Evolutionary conservation across 2,797 vertebrate species (phyloP), one percentile per base, ranked within the genome.

Genomic region (Gadopsis bispinosus): DNA sequence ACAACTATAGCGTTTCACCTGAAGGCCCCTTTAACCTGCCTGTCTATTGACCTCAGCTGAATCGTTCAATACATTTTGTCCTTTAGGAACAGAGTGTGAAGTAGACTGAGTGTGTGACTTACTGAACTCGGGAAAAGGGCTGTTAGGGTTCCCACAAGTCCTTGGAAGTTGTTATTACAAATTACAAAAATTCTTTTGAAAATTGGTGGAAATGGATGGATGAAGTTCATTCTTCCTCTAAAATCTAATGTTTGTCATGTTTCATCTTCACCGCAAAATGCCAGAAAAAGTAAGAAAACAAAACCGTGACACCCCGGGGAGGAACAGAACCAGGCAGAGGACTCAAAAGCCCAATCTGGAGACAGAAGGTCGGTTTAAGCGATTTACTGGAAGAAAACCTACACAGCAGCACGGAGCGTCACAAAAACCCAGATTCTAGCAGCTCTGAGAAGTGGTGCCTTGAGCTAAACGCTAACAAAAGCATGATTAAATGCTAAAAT

Each of bases 51-150:
- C 55, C 50, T 26, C 13, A 11, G 47, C 14, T 31, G n/a, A 17
- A 61, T 47, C 33, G 58, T 53, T 55, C 22, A 56, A 71, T 31
- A 48, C 20, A n/a, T 43, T 45, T 22, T 22, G 29, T 75, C 51
- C 54, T 68, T 13, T 35, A 22, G 35, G 19, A 48, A 17, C n/a
- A 33, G 11, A 56, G 51, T 48, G 61, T 51, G 45, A 81, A 60
- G 35, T 6, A 19, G 31, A 51, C 17, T 50, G 58, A 9, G 43
- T 16, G 59, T 43, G 67, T 50, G 64, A 54, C 14, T 77, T 51
- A n/a, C 20, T 20, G 17, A n/a, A 22, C 19, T 55, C 26, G 22
- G 39, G 19, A 54, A 69, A 61, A 35, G 11, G 39, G 50, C 43
- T 55, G 35, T 37, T 13, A 47, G n/a, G 29, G 11, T 51, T 56